phyloP scores from a whole-genome alignment of 2,888 invertebrate genomes.

The Microchrysa polita region DNA sequence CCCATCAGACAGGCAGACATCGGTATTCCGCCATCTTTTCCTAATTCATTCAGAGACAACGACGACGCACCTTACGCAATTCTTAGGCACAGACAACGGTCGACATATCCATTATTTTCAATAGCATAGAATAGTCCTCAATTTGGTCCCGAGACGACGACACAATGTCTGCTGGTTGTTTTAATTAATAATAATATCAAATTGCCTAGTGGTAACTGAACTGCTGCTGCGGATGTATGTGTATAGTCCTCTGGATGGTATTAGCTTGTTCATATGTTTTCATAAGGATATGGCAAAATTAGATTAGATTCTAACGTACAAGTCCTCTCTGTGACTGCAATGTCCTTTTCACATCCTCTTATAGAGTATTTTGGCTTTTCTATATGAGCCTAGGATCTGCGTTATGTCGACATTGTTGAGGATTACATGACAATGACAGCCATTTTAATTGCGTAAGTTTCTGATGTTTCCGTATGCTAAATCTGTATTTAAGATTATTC shows the following conservation, averaged over 20 bases:
- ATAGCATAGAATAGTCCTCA: not conserved
- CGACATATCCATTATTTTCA: conserved; percentile 1
- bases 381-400: not conserved
- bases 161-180: conserved; percentile 43
- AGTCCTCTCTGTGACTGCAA: not conserved
- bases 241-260: too few relatives aligned
- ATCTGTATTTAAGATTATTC: not conserved
- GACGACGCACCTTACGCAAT: not conserved
- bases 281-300: too few relatives aligned
- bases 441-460: conserved; percentile 46
- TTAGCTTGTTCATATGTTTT: not conserved
- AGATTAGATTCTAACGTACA: too few relatives aligned
- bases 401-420: conserved; percentile 32
- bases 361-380: not conserved
- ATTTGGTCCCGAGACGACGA: not conserved
- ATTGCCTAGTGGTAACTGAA: conserved; percentile 28
- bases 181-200: conserved; percentile 50
- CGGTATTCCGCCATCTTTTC: conserved; percentile 39
- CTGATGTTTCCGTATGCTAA: too few relatives aligned
- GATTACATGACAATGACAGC: conserved; percentile 47
- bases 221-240: too few relatives aligned
- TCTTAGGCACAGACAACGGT: not conserved
- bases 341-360: not conserved
- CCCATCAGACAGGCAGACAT: conserved; percentile 5
- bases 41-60: not conserved